Percentiles rank a stretch among this genome's conserved stretches.
These are phyloP conservation scores for Leucoraja erinaceus DNA, from an alignment of 2,113 vertebrate genomes.

Conservation along the genomic window DNA sequence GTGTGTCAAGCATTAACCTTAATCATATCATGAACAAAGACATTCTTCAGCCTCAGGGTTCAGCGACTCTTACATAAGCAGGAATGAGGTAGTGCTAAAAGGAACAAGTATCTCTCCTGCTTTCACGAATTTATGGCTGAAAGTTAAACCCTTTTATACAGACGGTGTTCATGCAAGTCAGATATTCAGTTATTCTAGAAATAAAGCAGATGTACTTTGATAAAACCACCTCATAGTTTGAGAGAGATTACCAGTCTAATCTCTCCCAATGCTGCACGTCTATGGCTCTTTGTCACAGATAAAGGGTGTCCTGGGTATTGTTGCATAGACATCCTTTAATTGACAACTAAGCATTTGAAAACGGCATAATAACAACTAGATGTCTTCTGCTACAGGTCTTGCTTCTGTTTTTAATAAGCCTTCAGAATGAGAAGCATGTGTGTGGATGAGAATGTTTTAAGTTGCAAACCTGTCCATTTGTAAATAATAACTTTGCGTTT, in stretches of 20 bases:
- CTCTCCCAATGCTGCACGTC: background rate
- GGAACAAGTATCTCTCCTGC: background rate
- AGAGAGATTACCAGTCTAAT: slow-evolving; percentile 5
- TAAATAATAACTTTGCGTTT: slow-evolving; percentile 4
- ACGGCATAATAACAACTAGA: background rate
- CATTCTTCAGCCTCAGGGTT: background rate
- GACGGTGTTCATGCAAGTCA: background rate
- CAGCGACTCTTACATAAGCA: background rate
- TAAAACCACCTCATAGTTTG: slow-evolving; percentile 28
- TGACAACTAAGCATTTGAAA: background rate
- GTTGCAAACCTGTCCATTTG: slow-evolving; percentile 13
- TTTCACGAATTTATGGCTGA: background rate
- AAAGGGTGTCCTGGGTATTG: background rate
- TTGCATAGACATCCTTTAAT: background rate
- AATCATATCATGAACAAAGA: background rate
- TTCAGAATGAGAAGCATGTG: slow-evolving; percentile 11
- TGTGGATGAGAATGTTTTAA: background rate
- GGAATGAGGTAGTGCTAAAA: background rate
- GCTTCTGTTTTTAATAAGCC: slow-evolving; percentile 12
- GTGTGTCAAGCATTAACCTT: background rate
- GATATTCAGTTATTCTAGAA: background rate
- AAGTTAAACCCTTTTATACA: background rate
- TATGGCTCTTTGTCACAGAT: slow-evolving; percentile 1
- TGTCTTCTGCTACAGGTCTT: background rate
- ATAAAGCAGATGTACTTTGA: slow-evolving; percentile 7